phyloP scores from a whole-genome alignment of 2,113 vertebrate species.

The Chloebia gouldiae region DNA sequence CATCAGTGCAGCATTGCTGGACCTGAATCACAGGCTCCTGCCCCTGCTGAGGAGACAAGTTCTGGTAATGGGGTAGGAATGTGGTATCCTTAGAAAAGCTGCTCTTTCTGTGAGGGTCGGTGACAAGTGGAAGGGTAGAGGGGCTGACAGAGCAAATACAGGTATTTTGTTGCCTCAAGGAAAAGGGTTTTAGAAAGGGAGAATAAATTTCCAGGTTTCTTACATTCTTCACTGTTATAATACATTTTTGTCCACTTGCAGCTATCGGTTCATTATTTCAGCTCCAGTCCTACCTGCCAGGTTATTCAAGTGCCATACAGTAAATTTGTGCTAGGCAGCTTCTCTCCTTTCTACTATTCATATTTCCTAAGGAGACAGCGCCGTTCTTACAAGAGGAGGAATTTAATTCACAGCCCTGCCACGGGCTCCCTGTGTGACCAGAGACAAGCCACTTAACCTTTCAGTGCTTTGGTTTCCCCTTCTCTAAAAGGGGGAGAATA shows the following conservation, averaged over 20 bases:
- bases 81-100: not conserved
- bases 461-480: not conserved
- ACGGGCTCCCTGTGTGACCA: not conserved
- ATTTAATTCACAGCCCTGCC: conserved; percentile 46
- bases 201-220: not conserved
- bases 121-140: not conserved
- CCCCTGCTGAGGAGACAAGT: not conserved
- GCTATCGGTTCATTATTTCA: conserved; percentile 19
- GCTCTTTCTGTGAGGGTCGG: not conserved
- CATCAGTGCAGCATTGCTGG: not conserved
- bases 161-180: not conserved
- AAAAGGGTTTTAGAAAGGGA: not conserved
- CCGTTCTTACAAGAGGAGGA: not conserved
- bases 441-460: conserved; percentile 43
- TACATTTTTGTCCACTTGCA: not conserved
- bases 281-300: conserved; percentile 4
- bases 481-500: conserved; percentile 1
- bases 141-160: not conserved
- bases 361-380: not conserved
- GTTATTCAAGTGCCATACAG: conserved; percentile 27
- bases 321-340: conserved; percentile 9
- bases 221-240: not conserved
- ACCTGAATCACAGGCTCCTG: accelerated
- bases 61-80: not conserved
- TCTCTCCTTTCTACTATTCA: conserved; percentile 24